These are phyloP conservation scores for Recurvirostra avosetta DNA, from an alignment of 2,113 vertebrate species.

Conservation along the genomic window DNA sequence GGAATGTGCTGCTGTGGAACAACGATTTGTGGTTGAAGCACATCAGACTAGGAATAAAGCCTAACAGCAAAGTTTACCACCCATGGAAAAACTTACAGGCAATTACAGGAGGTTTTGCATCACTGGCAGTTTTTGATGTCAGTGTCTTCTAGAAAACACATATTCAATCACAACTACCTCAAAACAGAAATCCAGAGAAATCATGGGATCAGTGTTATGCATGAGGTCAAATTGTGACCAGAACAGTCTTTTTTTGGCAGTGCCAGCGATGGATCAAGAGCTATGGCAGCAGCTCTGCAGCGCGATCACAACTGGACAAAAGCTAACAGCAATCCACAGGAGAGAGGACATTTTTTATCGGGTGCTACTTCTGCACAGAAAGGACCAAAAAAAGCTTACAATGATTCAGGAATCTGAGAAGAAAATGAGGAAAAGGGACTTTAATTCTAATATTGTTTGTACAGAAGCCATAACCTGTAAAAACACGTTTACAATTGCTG, in stretches of 20 bases:
- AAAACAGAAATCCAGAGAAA: background rate
- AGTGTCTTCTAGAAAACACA: background rate
- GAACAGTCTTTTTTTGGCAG: background rate
- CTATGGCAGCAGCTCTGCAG: background rate
- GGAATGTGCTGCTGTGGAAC: no score
- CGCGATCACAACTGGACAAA: background rate
- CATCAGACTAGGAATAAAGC: background rate
- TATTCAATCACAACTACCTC: no score
- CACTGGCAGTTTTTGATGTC: background rate
- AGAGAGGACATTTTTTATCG: background rate
- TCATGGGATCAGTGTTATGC: accelerated
- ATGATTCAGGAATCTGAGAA: background rate
- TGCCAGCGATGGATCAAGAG: background rate
- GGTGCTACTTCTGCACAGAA: background rate
- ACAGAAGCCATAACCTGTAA: background rate
- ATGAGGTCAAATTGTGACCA: background rate
- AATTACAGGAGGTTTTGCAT: background rate
- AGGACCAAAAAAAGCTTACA: background rate
- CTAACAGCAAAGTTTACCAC: background rate
- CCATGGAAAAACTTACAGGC: background rate
- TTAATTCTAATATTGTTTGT: background rate
- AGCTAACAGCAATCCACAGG: no score
- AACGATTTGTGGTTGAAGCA: accelerated
- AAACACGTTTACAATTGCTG: background rate
- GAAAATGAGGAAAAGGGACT: background rate